Conservation (phyloP, 2,113 vertebrate genomes). For the Scolopax mira region DNA sequence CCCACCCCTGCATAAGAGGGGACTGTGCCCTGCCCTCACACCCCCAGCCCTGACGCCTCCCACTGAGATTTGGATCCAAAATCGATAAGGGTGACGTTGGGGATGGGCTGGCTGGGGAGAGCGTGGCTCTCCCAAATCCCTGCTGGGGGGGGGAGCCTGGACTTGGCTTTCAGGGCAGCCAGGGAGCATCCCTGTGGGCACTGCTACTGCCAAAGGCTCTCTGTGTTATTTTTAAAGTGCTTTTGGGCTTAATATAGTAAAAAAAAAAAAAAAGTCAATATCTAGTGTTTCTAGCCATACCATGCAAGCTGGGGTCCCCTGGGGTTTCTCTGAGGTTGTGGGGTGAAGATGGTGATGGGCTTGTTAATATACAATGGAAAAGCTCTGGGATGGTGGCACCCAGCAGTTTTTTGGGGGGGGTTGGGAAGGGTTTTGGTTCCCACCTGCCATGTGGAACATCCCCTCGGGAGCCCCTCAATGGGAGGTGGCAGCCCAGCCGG, state of each 20-base stretch:
- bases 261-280: background rate
- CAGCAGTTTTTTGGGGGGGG: background rate
- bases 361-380: background rate
- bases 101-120: background rate
- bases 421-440: background rate
- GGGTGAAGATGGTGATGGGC: background rate
- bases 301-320: background rate
- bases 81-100: background rate
- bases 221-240: background rate
- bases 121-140: background rate
- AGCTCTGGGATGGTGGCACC: accelerated
- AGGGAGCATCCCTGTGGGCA: background rate
- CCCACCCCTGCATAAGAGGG: background rate
- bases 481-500: background rate
- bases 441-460: accelerated
- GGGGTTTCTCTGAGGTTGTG: background rate
- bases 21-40: background rate
- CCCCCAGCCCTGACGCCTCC: accelerated
- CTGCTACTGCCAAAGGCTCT: accelerated
- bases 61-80: background rate
- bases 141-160: background rate
- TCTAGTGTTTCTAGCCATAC: background rate
- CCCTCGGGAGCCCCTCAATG: background rate
- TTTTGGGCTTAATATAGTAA: background rate
- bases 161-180: background rate